These are phyloP conservation scores for Aythya fuligula DNA, from an alignment of 2,797 vertebrate genomes.

Conservation along the genomic window DNA sequence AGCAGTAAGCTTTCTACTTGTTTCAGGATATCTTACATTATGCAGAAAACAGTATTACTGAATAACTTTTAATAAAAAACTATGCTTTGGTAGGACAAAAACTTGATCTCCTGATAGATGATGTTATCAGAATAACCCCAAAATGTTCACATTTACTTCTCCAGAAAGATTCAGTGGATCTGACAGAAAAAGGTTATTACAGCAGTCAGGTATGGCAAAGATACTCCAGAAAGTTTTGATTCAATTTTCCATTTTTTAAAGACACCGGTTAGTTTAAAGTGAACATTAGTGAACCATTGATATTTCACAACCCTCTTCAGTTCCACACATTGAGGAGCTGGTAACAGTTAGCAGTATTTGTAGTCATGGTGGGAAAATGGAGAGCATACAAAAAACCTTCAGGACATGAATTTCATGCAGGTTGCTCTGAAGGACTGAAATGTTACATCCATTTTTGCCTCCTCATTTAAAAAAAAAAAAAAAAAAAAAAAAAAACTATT, in stretches of 20 bases:
- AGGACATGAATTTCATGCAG: not conserved
- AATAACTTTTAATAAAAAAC: not conserved
- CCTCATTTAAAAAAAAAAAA: not conserved
- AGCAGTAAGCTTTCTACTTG: not conserved
- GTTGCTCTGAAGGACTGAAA: not conserved
- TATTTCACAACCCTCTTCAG: not conserved
- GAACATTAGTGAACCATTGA: not conserved
- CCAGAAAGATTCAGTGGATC: not conserved
- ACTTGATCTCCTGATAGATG: not conserved
- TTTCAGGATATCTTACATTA: not conserved
- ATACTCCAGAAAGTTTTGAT: not conserved
- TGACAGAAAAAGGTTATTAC: not conserved
- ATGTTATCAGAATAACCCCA: not conserved
- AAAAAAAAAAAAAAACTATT: not conserved
- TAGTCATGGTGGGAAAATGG: not conserved
- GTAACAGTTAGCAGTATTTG: not conserved
- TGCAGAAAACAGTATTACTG: not conserved
- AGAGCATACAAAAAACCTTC: not conserved
- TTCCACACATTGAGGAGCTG: not conserved
- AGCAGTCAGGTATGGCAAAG: not conserved
- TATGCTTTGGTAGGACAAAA: not conserved
- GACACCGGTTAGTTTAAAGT: not conserved
- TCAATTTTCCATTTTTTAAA: not conserved
- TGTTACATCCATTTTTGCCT: not conserved
- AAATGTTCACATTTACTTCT: not conserved